Base-by-base conservation (phyloP, 2,797 vertebrate genomes). In the Setipinna tenuifilis region DNA sequence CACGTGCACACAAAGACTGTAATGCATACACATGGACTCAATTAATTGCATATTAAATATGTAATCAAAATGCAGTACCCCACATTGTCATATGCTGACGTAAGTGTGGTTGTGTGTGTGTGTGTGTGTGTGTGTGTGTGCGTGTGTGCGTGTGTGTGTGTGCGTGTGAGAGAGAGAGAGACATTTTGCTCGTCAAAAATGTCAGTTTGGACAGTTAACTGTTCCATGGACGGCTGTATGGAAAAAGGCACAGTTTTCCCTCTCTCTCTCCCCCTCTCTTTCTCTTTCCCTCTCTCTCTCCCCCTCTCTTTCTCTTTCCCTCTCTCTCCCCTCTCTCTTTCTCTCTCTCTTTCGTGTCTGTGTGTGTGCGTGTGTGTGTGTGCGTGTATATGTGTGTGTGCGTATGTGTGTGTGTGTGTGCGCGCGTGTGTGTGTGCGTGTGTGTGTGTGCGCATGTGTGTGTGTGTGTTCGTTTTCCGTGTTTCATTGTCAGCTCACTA, bases 151-250 rank as follows among this genome's bases (percentile, higher is more conserved):
- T 28, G 65, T 28, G 65, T 31, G 25, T 75, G 28, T 87, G 88
- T 88, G 86, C 7, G 7, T 54, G 50, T 14, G 50, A 1, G 46
- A 4, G 46, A 83, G 84, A 90, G 86, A 65, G 81, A 44, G 82
- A 48, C 5, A 35, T 35, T 75, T 23, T 87, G 84, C 87, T 87
- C 41, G 86, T 87, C 88, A 84, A 86, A 89, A 86, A 89, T 87
- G 17, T 90, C 88, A 82, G 23, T 82, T 90, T 82, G 68, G 68
- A 75, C 68, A 19, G 14, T 16, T 41, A 35, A 28, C 68, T 75
- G 3, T 75, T 75, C 68, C 35, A 28, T 75, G 68, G 68, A 75
- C 28, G 12, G 12, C 68, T 75, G 14, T 75, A 75, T 75, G 68
- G 68, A 75, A 75, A 75, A 75, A 35, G 28, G 28, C 62, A 65